Evolutionary conservation across 2,113 vertebrate species (phyloP), one percentile per base, ranked within the genome.

Genomic region (Phoenicopterus ruber): DNA sequence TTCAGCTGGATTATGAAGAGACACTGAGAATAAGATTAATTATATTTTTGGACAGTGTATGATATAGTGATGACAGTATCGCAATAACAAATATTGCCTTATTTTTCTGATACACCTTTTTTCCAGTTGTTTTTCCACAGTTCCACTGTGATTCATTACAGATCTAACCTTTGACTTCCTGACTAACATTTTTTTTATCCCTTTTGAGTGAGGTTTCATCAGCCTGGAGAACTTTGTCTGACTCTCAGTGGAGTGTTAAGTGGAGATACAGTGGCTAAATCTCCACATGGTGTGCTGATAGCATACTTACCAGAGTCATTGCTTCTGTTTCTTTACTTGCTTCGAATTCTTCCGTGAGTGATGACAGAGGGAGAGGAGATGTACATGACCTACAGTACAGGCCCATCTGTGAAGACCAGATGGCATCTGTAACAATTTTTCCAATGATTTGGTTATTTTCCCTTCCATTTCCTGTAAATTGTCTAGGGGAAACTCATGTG

Each of bases 381-480:
- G 73, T 59, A 67, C 54, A 49, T 89, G 57, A 84, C 84, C 90
- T 90, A 69, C 31, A 40, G 78, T 88, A 59, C 63, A 82, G 92
- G 58, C 69, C 86, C 78, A 84, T 96, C 84, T 96, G 74, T 90
- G 91, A 94, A 96, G 88, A 89, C 66, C 72, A 94, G 79, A 92
- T 95, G 81, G 89, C 78, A 94, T 70, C 55, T 88, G 26, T 94
- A 95, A 88, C 58, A 80, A 46, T 88, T 91, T 93, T 92, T 66
- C 52, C 55, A 70, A 82, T 89, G 18, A 83, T 94, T 94, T 96
- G 76, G 70, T 89, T 91, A 89, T 67, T 96, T 95, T 89, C 67
- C 44, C 29, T 94, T 97, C 71, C 67, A 86, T 97, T 96, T 97
- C 91, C 87, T 95, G 47, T 82, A 77, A 92, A 93, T 82, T 79